Percentiles rank a stretch among this genome's conserved stretches.
Evolutionary conservation across 2,113 vertebrate genomes (phyloP).

Genomic region (Aleadryas rufinucha): DNA sequence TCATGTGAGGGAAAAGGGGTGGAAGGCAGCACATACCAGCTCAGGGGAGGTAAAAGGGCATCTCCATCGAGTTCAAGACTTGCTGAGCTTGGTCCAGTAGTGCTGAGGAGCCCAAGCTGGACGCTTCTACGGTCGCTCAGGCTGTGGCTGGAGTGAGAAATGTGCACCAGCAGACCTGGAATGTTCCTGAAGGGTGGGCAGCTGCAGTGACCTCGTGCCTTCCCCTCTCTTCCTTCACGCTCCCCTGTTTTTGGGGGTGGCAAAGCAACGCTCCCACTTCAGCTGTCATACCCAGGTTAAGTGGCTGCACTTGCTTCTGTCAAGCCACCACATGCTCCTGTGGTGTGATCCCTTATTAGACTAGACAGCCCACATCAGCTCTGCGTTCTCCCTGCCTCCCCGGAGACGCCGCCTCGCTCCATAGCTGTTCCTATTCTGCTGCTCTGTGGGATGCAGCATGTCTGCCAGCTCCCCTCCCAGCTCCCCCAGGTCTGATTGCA

Average conservation of each 20-base stretch:
- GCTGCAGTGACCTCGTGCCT: neutral
- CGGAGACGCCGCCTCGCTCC: conserved; percentile 24
- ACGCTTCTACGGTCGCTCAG: neutral
- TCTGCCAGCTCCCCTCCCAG: conserved; percentile 13
- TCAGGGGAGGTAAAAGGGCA: neutral
- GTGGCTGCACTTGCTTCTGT: conserved; percentile 69
- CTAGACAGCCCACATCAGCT: conserved; percentile 77
- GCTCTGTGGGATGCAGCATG: conserved; percentile 33
- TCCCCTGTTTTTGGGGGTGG: neutral
- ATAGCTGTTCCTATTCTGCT: conserved; percentile 53
- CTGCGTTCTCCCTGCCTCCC: conserved; percentile 48
- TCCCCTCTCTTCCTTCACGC: neutral
- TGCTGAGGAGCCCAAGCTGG: neutral
- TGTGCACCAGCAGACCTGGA: neutral
- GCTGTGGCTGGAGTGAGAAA: neutral
- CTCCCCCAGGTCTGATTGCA: neutral
- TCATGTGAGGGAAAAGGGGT: neutral
- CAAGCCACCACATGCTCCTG: conserved; percentile 59
- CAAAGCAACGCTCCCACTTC: conserved; percentile 12
- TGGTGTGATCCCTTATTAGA: conserved; percentile 81
- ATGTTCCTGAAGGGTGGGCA: neutral
- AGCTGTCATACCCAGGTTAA: conserved; percentile 61
- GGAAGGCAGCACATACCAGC: neutral
- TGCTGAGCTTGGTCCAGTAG: neutral
- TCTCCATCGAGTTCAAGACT: neutral